Evolutionary conservation across 2,113 vertebrate genomes (phyloP).

Genomic region (Amblyornis subalaris): DNA sequence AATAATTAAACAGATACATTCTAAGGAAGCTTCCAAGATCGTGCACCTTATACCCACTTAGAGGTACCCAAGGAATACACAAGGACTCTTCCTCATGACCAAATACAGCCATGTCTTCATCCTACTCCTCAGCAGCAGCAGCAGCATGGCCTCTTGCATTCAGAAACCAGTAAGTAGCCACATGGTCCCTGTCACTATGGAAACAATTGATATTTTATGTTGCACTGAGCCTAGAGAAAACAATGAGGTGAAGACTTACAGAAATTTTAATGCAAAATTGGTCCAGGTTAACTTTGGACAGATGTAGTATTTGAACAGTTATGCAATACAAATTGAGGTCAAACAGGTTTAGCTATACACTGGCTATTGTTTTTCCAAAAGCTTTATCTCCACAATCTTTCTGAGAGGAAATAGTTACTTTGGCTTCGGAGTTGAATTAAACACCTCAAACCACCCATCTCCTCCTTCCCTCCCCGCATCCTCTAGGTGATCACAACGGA

Average conservation of each 20-base stretch:
- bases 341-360: neutral
- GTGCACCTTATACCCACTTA: neutral
- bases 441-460: rapidly evolving
- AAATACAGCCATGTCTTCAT: neutral
- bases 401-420: neutral
- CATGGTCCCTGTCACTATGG: rapidly evolving
- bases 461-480: neutral
- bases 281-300: neutral
- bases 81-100: neutral
- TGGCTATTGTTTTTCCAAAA: neutral
- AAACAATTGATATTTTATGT: neutral
- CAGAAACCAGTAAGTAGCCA: neutral
- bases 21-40: neutral
- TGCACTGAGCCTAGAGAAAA: neutral
- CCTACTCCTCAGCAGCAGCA: neutral
- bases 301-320: neutral
- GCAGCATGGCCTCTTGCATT: neutral
- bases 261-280: neutral
- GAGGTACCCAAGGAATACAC: neutral
- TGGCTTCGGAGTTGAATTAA: neutral
- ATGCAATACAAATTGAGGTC: neutral
- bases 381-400: neutral
- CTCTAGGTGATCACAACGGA: neutral
- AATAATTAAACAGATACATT: neutral
- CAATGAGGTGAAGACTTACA: neutral